Base-by-base conservation (phyloP, 2,888 invertebrate species). In the Callyntrura sp. region DNA sequence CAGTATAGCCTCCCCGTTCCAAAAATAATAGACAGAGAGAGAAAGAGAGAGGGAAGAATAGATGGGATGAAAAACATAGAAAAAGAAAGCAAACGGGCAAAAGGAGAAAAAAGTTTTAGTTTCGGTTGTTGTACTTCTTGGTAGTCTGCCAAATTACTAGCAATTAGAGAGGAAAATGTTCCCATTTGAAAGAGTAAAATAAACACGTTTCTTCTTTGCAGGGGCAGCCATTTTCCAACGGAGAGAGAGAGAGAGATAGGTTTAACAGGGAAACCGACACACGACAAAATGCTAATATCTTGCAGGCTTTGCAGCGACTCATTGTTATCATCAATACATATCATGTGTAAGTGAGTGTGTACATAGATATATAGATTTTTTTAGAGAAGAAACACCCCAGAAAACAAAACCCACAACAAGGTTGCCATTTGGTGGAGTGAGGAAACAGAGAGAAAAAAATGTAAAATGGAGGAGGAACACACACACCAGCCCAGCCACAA, bases 141-240 rank as follows among this genome's bases (percentile, higher is more conserved):
- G 93, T 92, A 85, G 82, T 55, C 68, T 88, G 92, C 93, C 93
- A 93, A 93, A 93, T 93, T 93, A 92, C 92, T 90, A 91, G 92
- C 92, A 93, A 93, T 93, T 93, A 93, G 92, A 93, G 92, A 91
- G 92, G 91, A 92, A 85, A 88, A 87, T 87, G 57, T 92, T 92
- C 92, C 89, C 88, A 82, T 86, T 70, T 84, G 35, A 60, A 79
- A 79, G n/a, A 55, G 78, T 78, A 60, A 55, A 79, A 79, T 12
- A 20, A 28, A 60, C 55, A 60, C 60, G 55, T 79, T 78, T 55
- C 48, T 12, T 28, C 20, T 35, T 35, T 6, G 6, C 35, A 6
- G 35, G 35, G 35, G 35, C 6, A 35, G 35, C 35, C 35, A 35
- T 35, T 35, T 35, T 6, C 35, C 2, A 35, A 6, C 35, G 6